These are phyloP conservation scores for Polypterus bichir DNA, from an alignment of 2,113 vertebrate genomes.

Conservation along the genomic window DNA sequence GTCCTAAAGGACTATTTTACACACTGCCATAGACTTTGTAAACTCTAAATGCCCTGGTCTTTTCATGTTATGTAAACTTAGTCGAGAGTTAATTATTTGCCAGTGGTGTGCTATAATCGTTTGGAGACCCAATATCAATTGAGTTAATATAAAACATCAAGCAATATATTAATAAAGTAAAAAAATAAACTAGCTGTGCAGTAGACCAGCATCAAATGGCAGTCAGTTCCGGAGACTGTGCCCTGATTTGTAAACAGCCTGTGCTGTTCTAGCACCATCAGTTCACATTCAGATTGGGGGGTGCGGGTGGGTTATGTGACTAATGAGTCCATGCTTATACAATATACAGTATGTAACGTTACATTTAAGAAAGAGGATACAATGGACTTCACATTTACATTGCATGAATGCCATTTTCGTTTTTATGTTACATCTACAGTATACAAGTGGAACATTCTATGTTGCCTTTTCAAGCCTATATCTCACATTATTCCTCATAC, in stretches of 20 bases:
- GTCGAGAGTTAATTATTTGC: background rate
- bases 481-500: too few species aligned
- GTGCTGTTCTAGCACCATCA: conserved; percentile 10
- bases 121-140: background rate
- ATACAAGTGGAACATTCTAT: background rate
- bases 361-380: conserved; percentile 4
- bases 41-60: conserved; percentile 4
- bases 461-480: too few species aligned
- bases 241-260: background rate
- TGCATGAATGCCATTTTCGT: background rate
- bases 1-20: background rate
- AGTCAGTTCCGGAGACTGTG: background rate
- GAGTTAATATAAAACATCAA: conserved; percentile 4
- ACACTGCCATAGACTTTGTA: background rate
- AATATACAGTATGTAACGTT: background rate
- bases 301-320: background rate
- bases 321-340: background rate
- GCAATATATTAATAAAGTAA: background rate
- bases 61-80: background rate
- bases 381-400: background rate
- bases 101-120: too few species aligned
- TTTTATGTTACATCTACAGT: background rate
- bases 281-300: conserved; percentile 9
- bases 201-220: background rate
- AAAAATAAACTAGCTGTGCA: background rate